Conservation (phyloP, 2,888 invertebrate genomes). For the Drosophila lutescens region DNA sequence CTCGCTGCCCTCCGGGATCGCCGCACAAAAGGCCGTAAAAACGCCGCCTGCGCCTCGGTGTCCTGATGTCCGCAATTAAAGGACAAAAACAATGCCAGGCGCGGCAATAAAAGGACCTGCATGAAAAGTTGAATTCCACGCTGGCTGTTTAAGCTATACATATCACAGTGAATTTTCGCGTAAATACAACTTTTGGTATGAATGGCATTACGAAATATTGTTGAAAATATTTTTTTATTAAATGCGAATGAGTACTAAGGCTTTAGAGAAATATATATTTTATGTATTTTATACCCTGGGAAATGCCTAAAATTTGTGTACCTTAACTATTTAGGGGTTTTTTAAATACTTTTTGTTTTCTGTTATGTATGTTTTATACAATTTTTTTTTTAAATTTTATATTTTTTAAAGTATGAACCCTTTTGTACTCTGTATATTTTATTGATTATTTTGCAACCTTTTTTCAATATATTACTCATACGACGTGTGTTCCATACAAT, state of each 20-base stretch:
- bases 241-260: slow-evolving; percentile 6
- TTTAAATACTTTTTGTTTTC: too few species aligned
- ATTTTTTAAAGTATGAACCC: too few species aligned
- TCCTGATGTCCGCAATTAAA: slow-evolving; percentile 31
- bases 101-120: slow-evolving; percentile 39
- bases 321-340: too few species aligned
- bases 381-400: too few species aligned
- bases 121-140: slow-evolving; percentile 28
- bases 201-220: slow-evolving; percentile 25
- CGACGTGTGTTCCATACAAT: not conserved
- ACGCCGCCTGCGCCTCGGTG: slow-evolving; percentile 11
- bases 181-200: slow-evolving; percentile 22
- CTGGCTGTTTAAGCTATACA: slow-evolving; percentile 13
- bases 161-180: slow-evolving; percentile 15
- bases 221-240: slow-evolving; percentile 17
- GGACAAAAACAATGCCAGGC: slow-evolving; percentile 37
- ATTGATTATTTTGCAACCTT: too few species aligned
- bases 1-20: not conserved
- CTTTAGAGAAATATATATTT: not conserved
- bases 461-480: not conserved
- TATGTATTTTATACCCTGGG: not conserved
- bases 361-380: not conserved
- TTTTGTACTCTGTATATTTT: too few species aligned
- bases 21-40: slow-evolving; percentile 41
- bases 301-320: not conserved